Conservation (phyloP, 2,888 invertebrate genomes). For the Ophion costatus region DNA sequence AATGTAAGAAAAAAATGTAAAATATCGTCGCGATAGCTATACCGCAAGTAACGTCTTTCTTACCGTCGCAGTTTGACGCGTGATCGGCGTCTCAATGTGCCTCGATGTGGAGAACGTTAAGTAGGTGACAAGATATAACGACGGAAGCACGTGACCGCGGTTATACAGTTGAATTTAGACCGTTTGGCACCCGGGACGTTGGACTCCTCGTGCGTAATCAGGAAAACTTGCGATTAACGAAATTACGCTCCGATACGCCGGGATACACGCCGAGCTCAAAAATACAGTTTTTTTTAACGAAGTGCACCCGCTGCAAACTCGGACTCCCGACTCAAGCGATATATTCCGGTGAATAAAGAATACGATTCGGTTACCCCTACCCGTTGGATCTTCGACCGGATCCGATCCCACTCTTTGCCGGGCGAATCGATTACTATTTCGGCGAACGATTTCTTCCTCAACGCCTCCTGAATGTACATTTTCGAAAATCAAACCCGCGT, state of each 20-base stretch:
- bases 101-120: conserved; percentile 54
- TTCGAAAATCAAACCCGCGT: not conserved
- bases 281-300: conserved; percentile 39
- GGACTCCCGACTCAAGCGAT: conserved; percentile 59
- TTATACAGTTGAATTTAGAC: conserved; percentile 42
- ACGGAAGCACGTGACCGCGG: conserved; percentile 60
- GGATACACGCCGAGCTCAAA: not conserved
- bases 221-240: conserved; percentile 35
- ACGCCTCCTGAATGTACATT: not conserved
- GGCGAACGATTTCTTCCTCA: conserved; percentile 41
- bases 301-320: conserved; percentile 62
- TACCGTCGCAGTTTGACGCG: conserved; percentile 60
- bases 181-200: conserved; percentile 27
- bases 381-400: conserved; percentile 48
- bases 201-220: not conserved
- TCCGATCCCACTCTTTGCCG: conserved; percentile 53
- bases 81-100: conserved; percentile 61
- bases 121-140: conserved; percentile 63
- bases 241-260: not conserved
- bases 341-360: conserved; percentile 60
- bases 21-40: conserved; percentile 14
- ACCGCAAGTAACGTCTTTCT: conserved; percentile 51
- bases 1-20: conserved; percentile 22
- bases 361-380: conserved; percentile 53
- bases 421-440: conserved; percentile 50